Conservation (phyloP, 2,797 vertebrate genomes). For the Champsocephalus gunnari region DNA sequence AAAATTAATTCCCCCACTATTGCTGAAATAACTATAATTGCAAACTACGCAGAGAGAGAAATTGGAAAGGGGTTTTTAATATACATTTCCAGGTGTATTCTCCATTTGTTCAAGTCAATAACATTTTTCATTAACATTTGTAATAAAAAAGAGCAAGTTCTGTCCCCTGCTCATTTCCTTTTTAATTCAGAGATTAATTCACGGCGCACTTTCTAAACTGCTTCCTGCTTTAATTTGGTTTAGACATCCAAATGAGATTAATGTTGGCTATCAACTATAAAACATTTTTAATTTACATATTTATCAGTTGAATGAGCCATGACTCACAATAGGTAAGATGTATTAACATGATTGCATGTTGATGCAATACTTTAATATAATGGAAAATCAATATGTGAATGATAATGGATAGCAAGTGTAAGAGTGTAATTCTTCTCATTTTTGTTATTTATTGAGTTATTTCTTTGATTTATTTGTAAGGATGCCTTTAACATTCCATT, state of each 20-base stretch:
- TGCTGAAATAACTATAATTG: slow-evolving; percentile 91
- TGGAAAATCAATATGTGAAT: slow-evolving; percentile 64
- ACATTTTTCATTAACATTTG: slow-evolving; percentile 89
- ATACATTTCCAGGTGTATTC: slow-evolving; percentile 89
- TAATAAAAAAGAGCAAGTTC: slow-evolving; percentile 79
- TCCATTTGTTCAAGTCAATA: slow-evolving; percentile 90
- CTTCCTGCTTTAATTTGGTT: slow-evolving; percentile 85
- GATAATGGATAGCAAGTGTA: slow-evolving; percentile 47
- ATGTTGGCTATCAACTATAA: slow-evolving; percentile 82
- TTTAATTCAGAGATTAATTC: slow-evolving; percentile 86
- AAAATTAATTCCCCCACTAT: slow-evolving; percentile 88
- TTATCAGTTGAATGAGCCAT: slow-evolving; percentile 85
- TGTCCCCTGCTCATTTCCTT: slow-evolving; percentile 84
- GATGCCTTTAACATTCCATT: slow-evolving; percentile 50
- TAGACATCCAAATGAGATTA: slow-evolving; percentile 87
- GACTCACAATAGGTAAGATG: slow-evolving; percentile 85
- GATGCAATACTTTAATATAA: slow-evolving; percentile 77
- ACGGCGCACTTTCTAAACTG: slow-evolving; percentile 78
- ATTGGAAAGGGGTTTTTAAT: slow-evolving; percentile 91
- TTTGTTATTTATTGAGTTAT: slow-evolving; percentile 57
- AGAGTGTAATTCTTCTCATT: slow-evolving; percentile 35
- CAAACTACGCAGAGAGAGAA: slow-evolving; percentile 85
- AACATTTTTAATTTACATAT: slow-evolving; percentile 88
- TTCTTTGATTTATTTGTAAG: slow-evolving; percentile 43
- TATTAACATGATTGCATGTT: slow-evolving; percentile 84